A percentile compares a stretch with the other conserved stretches of the same genome.
These are phyloP conservation scores for Anguilla obscura DNA, from an alignment of 2,797 vertebrate genomes.

Conservation along the genomic window DNA sequence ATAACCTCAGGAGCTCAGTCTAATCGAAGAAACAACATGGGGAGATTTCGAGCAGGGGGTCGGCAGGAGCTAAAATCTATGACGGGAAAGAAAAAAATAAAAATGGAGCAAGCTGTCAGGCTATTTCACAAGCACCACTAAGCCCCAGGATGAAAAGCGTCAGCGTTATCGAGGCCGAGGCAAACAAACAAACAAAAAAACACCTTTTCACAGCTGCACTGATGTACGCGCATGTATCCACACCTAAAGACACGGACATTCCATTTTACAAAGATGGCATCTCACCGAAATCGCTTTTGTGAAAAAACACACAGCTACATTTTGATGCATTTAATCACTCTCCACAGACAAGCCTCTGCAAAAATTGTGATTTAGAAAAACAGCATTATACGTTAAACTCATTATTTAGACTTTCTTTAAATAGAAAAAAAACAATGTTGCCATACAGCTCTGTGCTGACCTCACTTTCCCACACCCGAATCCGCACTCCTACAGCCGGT, in stretches of 20 bases:
- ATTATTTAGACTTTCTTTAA: background rate
- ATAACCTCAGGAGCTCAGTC: conserved; percentile 6
- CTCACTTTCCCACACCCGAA: background rate
- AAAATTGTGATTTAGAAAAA: too few relatives aligned
- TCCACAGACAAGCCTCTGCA: background rate
- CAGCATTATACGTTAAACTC: background rate
- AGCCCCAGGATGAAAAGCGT: background rate
- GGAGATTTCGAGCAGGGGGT: background rate
- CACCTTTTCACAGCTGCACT: background rate
- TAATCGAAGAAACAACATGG: background rate
- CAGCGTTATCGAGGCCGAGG: background rate
- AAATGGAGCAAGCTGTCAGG: background rate
- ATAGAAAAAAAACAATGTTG: background rate
- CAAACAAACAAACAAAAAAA: background rate
- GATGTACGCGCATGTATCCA: background rate
- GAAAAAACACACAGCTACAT: background rate
- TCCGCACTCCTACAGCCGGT: background rate
- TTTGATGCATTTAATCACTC: background rate
- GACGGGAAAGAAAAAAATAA: background rate
- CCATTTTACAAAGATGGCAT: background rate
- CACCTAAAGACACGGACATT: background rate
- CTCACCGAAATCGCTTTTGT: background rate
- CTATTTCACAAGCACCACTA: background rate
- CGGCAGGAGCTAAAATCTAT: background rate
- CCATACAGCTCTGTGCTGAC: background rate